Percentiles rank a stretch among this genome's conserved stretches.
Conservation (phyloP, 2,888 invertebrate species). For the Morpho deidamia region DNA sequence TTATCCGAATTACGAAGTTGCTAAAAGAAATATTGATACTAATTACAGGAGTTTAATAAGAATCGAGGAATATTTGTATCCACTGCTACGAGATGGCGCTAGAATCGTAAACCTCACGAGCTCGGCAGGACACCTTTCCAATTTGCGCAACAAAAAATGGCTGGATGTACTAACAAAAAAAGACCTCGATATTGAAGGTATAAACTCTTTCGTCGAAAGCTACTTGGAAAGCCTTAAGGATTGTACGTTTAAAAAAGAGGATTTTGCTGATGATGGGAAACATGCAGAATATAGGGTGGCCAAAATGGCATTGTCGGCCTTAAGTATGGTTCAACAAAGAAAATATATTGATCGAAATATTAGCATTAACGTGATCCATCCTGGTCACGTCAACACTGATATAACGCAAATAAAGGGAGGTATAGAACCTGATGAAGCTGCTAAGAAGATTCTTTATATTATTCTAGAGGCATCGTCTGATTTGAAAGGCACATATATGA, state of each 20-base stretch:
- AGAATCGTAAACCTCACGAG: constrained; percentile 86
- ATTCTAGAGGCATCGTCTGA: constrained; percentile 79
- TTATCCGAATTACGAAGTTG: constrained; percentile 62
- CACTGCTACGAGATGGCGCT: constrained; percentile 83
- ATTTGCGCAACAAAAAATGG: constrained; percentile 58
- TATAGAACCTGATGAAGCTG: constrained; percentile 78
- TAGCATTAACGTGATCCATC: constrained; percentile 62
- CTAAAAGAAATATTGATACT: constrained; percentile 56
- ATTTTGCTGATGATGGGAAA: constrained; percentile 65
- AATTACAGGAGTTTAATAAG: constrained; percentile 58
- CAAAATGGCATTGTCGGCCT: constrained; percentile 58
- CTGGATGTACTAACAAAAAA: constrained; percentile 41
- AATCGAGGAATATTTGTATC: constrained; percentile 78
- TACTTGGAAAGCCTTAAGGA: constrained; percentile 62
- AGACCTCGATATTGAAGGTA: constrained; percentile 49
- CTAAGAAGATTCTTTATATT: constrained; percentile 77
- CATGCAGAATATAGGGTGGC: constrained; percentile 67
- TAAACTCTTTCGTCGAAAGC: constrained; percentile 56
- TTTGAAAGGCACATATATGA: constrained; percentile 82
- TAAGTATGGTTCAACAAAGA: constrained; percentile 56
- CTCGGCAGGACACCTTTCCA: constrained; percentile 60
- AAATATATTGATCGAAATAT: constrained; percentile 52
- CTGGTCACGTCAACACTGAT: constrained; percentile 58
- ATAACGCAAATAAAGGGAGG: constrained; percentile 74
- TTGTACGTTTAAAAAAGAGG: constrained; percentile 54